Evolutionary conservation across 2,797 vertebrate species (phyloP), one percentile per base, ranked within the genome.

Genomic region (Lindbergichthys nudifrons): DNA sequence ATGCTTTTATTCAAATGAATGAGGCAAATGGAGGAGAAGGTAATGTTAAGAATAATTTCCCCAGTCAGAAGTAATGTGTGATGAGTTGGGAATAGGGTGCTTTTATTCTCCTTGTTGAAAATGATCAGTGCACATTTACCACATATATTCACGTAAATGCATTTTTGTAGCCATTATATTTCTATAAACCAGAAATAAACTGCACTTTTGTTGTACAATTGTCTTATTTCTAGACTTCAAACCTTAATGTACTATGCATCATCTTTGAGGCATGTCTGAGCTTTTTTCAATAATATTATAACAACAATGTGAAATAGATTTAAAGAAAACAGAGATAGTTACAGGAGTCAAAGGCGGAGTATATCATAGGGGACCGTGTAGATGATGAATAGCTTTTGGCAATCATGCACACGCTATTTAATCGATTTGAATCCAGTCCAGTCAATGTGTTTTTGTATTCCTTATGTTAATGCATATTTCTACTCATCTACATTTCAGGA

Each of bases 1-100:
- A 91, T 73, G 81, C 90, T 89, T 91, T 91, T 89, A 91, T 86
- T 89, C 63, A 85, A 89, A 86, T 83, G 68, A 92, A 87, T 82
- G 71, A 71, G 57, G 47, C 59, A 82, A 89, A 88, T 85, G 83
- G 82, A 69, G 69, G 67, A 85, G 73, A 88, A 82, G 84, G 77
- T 88, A 86, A 88, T 83, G 83, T 80, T 79, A 77, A 78, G 80
- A 87, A 87, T 88, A 78, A 90, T 91, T 89, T 87, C 66, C 69
- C 42, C 46, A 77, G 60, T 74, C 52, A 36, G 43, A 59, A 59
- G 39, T 69, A 80, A 79, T 85, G 42, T 67, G 69, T 64, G 59
- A 58, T 72, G 63, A 71, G 51, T 64, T 42, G 47, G 51, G 7
- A 68, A 80, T 51, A 63, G 32, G 39, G 2, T 63, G n/a, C 10